A percentile compares a stretch with the other conserved stretches of the same genome.
Conservation (phyloP, 2,888 invertebrate species). For the Drosophila rellima region DNA sequence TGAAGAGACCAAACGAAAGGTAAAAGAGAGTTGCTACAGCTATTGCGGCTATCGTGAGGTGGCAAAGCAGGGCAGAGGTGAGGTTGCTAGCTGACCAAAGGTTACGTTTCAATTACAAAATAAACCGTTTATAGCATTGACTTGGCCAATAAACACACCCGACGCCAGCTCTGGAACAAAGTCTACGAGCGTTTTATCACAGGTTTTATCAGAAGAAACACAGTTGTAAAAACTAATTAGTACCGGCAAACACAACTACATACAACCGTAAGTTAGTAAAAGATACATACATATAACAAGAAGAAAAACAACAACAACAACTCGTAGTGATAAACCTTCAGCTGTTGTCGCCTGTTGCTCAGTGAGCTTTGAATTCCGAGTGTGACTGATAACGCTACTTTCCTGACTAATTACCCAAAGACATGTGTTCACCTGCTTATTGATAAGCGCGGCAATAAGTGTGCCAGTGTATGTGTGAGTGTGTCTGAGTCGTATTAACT, state of each 20-base stretch:
- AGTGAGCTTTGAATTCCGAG: slow-evolving; percentile 30
- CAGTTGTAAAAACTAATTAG: slow-evolving; percentile 57
- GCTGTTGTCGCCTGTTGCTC: slow-evolving; percentile 27
- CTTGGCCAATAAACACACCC: slow-evolving; percentile 38
- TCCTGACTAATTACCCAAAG: slow-evolving; percentile 63
- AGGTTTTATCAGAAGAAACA: slow-evolving; percentile 56
- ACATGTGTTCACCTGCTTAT: slow-evolving; percentile 56
- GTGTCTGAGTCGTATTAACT: slow-evolving; percentile 45
- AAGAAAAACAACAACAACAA: neutral
- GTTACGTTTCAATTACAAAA: slow-evolving; percentile 44
- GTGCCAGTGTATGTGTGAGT: slow-evolving; percentile 10
- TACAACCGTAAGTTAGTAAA: neutral
- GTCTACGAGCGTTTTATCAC: slow-evolving; percentile 54
- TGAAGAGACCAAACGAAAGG: neutral
- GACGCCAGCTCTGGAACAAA: slow-evolving; percentile 42
- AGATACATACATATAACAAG: neutral
- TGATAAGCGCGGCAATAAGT: slow-evolving; percentile 41
- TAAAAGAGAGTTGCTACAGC: slow-evolving; percentile 6
- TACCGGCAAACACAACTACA: slow-evolving; percentile 18
- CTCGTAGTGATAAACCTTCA: slow-evolving; percentile 15
- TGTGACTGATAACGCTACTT: slow-evolving; percentile 38
- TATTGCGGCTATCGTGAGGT: neutral
- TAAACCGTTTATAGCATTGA: slow-evolving; percentile 46
- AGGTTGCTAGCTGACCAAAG: slow-evolving; percentile 51
- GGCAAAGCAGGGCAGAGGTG: slow-evolving; percentile 1